A percentile compares a stretch with the other conserved stretches of the same genome.
Conservation (phyloP, 2,113 vertebrate species). For the Varanus komodoensis region DNA sequence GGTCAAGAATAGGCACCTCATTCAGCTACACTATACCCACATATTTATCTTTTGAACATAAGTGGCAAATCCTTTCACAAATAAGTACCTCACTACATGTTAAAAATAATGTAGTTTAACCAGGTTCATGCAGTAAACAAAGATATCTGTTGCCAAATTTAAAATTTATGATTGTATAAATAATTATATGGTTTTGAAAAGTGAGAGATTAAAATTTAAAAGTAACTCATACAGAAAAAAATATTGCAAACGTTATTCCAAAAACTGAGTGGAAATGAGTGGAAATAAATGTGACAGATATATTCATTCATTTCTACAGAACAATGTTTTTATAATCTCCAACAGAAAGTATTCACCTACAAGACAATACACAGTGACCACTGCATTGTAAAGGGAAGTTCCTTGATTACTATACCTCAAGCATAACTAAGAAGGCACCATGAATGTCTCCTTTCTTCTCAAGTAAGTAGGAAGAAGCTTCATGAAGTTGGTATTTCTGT, state of each 20-base stretch:
- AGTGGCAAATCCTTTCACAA: background rate
- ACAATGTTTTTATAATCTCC: background rate
- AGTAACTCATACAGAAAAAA: background rate
- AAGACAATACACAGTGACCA: background rate
- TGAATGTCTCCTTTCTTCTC: slow-evolving; percentile 93
- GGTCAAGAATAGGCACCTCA: no score
- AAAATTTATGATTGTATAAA: background rate
- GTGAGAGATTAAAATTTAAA: background rate
- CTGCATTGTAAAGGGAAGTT: background rate
- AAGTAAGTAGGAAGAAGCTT: slow-evolving; percentile 89
- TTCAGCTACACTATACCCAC: background rate
- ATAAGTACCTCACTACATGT: background rate
- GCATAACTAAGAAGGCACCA: slow-evolving; percentile 89
- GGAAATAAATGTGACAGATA: background rate
- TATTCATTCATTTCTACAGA: background rate
- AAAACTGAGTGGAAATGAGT: background rate
- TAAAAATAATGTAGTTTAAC: background rate
- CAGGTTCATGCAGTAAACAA: background rate
- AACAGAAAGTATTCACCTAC: background rate
- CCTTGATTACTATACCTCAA: slow-evolving; percentile 81
- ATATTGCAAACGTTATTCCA: background rate
- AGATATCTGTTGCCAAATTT: background rate
- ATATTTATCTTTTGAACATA: background rate
- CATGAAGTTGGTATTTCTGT: slow-evolving; percentile 84
- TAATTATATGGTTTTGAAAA: background rate